Evolutionary conservation across 2,888 invertebrate genomes (phyloP), one percentile per base, ranked within the genome.

Genomic region (Acanthosepion lycidas): DNA sequence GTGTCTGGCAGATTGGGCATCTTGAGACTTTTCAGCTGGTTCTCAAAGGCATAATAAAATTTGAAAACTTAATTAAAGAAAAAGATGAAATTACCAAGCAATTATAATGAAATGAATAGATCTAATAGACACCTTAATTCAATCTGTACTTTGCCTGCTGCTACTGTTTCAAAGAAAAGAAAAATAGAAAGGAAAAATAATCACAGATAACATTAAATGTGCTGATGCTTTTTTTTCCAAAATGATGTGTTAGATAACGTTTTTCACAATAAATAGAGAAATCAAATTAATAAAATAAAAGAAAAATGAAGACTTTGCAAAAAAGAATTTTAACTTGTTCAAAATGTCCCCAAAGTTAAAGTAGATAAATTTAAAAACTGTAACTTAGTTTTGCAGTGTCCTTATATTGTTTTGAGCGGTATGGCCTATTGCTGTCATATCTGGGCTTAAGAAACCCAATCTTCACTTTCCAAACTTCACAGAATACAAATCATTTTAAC

Each of bases 41-140:
- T 78, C 78, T 78, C n/a, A 78, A 33, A 78, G n/a, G 78, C 78
- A 78, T 78, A 78, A 78, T 78, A 33, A 78, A 78, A 78, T 78
- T 78, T 78, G 78, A 78, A 78, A 78, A 78, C 78, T 18, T 78
- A 78, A 78, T 78, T 78, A 78, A 78, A 78, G 15, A 78, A n/a
- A 78, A 78, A 78, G 78, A 78, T 15, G 12, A 33, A 78, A 78
- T 78, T 78, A 78, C 33, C 78, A 78, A 78, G 33, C 78, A 78
- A 78, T 78, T 78, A 78, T 78, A 78, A 78, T 78, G 78, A 78
- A 78, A 78, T 78, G 33, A 78, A 78, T 78, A 78, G 78, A 78
- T 78, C 78, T 78, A 78, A 78, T 78, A 78, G 78, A 33, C 78
- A 78, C 78, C 78, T 33, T 78, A n/a, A 78, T 78, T 78, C 78